phyloP scores from a whole-genome alignment of 1,140 invertebrate genomes.

The Drosophila azteca region DNA sequence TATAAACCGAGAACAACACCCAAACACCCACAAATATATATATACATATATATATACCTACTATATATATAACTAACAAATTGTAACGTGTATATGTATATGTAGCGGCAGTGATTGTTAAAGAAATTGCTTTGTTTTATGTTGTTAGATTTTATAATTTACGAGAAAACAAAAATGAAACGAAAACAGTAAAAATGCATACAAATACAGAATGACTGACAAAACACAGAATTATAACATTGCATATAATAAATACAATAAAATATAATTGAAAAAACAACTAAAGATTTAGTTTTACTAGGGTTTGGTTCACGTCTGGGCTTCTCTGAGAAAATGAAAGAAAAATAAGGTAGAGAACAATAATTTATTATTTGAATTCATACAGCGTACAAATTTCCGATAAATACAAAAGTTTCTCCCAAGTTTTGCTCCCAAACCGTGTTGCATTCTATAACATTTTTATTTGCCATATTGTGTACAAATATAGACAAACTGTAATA shows the following conservation, averaged over 20 bases:
- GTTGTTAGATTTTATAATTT: conserved; percentile 83
- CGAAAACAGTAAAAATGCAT: conserved; percentile 54
- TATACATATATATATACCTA: conserved; percentile 57
- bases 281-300: neutral
- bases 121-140: conserved; percentile 80
- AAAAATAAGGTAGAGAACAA: no score
- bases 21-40: conserved; percentile 65
- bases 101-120: conserved; percentile 82
- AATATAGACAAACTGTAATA: no score
- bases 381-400: no score
- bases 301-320: no score
- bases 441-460: no score
- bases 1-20: conserved; percentile 49
- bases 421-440: no score
- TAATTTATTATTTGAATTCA: no score
- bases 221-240: conserved; percentile 82
- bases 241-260: conserved; percentile 82
- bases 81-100: conserved; percentile 80
- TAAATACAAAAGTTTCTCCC: no score
- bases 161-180: conserved; percentile 57
- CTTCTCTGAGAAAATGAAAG: no score
- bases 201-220: conserved; percentile 83
- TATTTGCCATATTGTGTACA: no score
- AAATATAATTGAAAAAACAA: conserved; percentile 57
- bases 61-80: conserved; percentile 63